A percentile compares a stretch with the other conserved stretches of the same genome.
Conservation (phyloP, 2,113 vertebrate species). For the Riparia riparia region DNA sequence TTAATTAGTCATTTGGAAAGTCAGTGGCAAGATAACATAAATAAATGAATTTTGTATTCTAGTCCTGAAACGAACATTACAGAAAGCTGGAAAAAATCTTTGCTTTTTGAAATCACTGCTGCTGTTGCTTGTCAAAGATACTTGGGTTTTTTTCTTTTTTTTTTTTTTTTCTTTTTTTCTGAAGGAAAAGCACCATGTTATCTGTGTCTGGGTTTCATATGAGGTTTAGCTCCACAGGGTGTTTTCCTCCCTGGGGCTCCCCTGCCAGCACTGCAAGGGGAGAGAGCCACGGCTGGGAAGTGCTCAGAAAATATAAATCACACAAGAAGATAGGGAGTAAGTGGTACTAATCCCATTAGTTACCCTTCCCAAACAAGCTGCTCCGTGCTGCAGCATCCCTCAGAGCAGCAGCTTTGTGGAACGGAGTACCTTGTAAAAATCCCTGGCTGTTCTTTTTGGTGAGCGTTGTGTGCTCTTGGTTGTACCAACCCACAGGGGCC, state of each 20-base stretch:
- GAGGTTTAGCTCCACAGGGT: neutral
- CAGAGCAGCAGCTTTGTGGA: neutral
- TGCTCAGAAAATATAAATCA: neutral
- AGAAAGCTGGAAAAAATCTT: neutral
- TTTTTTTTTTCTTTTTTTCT: neutral
- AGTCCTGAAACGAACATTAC: neutral
- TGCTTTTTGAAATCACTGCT: neutral
- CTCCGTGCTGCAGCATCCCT: neutral
- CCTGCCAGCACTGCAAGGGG: neutral
- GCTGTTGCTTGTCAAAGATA: neutral
- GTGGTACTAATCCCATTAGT: conserved; percentile 13
- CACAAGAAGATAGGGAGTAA: neutral
- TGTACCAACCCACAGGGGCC: neutral
- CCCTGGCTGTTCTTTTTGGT: neutral
- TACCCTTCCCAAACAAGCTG: neutral
- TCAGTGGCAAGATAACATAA: neutral
- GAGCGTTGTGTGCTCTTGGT: accelerated
- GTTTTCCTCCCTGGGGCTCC: neutral
- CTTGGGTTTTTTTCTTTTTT: neutral
- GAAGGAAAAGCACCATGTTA: neutral
- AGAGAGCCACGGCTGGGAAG: neutral
- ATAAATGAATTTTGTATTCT: neutral
- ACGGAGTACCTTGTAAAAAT: neutral
- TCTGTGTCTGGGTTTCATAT: neutral
- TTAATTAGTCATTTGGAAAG: conserved; percentile 14